Evolutionary conservation across 2,113 vertebrate species (phyloP).

Genomic region (Erythrolamprus reginae): DNA sequence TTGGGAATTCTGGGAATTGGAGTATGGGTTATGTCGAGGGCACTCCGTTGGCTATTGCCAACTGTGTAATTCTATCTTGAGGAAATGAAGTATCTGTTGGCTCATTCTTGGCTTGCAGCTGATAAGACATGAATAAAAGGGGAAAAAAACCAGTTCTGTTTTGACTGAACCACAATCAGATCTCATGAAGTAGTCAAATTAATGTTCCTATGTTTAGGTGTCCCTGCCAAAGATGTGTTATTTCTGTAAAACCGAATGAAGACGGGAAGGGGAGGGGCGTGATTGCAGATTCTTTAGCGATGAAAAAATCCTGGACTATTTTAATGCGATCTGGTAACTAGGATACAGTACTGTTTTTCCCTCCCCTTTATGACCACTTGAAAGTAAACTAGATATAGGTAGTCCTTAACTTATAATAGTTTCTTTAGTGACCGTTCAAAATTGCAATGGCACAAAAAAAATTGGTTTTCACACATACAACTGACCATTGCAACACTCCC

Average conservation of each 20-base stretch:
- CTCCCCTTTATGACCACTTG: background rate
- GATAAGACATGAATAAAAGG: conserved; percentile 4
- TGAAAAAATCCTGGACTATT: conserved; percentile 16
- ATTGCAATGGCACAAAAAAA: background rate
- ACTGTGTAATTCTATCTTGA: background rate
- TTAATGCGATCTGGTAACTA: background rate
- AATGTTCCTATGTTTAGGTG: background rate
- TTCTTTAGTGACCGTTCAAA: background rate
- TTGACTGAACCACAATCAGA: conserved; percentile 11
- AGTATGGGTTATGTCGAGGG: background rate
- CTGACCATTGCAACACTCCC: background rate
- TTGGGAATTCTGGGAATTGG: background rate
- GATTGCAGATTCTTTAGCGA: conserved; percentile 18
- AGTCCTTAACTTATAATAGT: background rate
- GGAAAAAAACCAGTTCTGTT: conserved; percentile 14
- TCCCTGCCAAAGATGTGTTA: conserved; percentile 27
- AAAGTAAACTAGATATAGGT: background rate
- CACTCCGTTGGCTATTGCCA: background rate
- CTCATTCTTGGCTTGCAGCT: background rate
- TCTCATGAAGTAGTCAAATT: conserved; percentile 19
- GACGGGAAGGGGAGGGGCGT: background rate
- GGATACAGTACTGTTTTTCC: background rate
- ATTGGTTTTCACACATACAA: background rate
- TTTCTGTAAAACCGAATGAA: background rate
- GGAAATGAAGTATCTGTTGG: conserved; percentile 14